phyloP scores from a whole-genome alignment of 2,113 vertebrate species.

The Hucho hucho region DNA sequence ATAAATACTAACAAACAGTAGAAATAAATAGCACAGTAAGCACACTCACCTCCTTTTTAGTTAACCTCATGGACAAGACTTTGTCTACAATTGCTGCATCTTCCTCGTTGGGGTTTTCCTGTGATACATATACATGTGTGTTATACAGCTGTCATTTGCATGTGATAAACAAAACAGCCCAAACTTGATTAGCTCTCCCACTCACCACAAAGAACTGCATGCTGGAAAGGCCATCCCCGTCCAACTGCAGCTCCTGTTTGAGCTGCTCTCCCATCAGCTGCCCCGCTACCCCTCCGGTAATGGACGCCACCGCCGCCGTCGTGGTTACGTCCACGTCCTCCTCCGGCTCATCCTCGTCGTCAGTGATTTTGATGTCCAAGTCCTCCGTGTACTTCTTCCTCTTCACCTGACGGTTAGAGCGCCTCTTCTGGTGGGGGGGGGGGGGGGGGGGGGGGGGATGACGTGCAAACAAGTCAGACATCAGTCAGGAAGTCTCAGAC shows the following conservation, averaged over 20 bases:
- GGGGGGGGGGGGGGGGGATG: not conserved
- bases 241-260: conserved; percentile 75
- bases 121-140: not conserved
- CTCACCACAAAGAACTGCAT: conserved; percentile 96
- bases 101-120: conserved; percentile 96
- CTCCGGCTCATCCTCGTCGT: conserved; percentile 90
- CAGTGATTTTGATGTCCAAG: conserved; percentile 94
- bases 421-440: conserved; percentile 78
- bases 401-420: conserved; percentile 92
- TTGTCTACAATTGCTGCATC: conserved; percentile 96
- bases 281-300: conserved; percentile 47
- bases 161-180: not conserved
- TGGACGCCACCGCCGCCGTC: conserved; percentile 58
- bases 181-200: not conserved
- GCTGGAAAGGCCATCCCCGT: conserved; percentile 82
- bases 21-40: no score
- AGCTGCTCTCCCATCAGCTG: conserved; percentile 54
- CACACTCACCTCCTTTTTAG: conserved; percentile 84
- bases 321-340: conserved; percentile 86
- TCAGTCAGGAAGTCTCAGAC: no score
- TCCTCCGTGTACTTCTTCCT: conserved; percentile 95
- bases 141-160: not conserved
- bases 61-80: conserved; percentile 85
- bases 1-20: not conserved
- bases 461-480: not conserved